Percentiles rank a stretch among this genome's conserved stretches.
Conservation (phyloP, 2,113 vertebrate species). For the Spilogale gracilis region DNA sequence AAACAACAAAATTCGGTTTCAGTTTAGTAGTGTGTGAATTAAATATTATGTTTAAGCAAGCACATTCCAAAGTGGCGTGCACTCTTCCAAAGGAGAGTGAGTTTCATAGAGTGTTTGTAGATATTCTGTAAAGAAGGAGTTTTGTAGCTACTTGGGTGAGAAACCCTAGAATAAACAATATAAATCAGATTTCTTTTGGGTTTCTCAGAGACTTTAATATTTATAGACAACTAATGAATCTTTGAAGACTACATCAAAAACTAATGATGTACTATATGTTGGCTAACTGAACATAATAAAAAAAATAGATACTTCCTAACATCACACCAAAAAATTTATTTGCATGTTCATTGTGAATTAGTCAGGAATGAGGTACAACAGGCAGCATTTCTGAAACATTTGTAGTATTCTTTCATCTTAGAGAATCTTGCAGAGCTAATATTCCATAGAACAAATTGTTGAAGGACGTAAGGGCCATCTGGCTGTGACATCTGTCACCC, state of each 20-base stretch:
- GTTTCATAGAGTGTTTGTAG: neutral
- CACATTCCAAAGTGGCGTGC: neutral
- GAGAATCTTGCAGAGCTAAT: neutral
- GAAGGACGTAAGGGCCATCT: neutral
- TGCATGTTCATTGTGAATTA: neutral
- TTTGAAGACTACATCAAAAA: neutral
- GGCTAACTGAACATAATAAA: neutral
- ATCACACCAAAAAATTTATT: neutral
- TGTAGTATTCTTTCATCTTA: neutral
- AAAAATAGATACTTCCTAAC: neutral
- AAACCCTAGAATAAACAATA: neutral
- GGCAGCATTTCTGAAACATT: slow-evolving; percentile 8
- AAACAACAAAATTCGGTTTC: slow-evolving; percentile 12
- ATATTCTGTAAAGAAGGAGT: neutral
- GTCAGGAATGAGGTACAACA: neutral
- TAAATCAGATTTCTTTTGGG: slow-evolving; percentile 6
- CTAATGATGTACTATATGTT: neutral
- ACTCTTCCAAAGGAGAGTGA: too few species aligned
- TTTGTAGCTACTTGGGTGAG: neutral
- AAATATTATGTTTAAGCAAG: slow-evolving; percentile 20
- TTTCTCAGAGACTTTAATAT: neutral
- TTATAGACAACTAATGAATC: neutral
- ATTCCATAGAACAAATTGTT: neutral
- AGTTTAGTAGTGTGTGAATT: slow-evolving; percentile 5
- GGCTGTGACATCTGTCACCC: neutral